Percentiles rank a stretch among this genome's conserved stretches.
Evolutionary conservation across 2,888 invertebrate genomes (phyloP).

Genomic region (Drosophila macrospina): DNA sequence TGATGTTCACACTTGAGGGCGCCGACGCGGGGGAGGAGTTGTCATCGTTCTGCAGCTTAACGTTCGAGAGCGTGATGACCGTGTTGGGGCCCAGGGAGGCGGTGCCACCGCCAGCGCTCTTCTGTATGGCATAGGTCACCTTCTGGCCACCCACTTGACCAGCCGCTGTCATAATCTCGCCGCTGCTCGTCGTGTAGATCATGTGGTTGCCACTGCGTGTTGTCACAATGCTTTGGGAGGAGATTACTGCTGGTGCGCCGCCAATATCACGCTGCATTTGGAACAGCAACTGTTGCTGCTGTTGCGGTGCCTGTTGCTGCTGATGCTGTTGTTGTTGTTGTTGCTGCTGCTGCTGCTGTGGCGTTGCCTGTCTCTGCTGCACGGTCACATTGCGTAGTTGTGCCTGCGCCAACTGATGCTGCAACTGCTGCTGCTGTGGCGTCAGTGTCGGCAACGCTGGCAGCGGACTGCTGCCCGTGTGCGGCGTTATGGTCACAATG

Average conservation of each 20-base stretch:
- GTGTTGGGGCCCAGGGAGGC: conserved; percentile 77
- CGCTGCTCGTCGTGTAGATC: conserved; percentile 81
- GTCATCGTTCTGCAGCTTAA: conserved; percentile 81
- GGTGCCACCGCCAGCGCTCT: conserved; percentile 57
- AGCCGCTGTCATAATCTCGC: conserved; percentile 71
- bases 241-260: conserved; percentile 58
- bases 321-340: conserved; percentile 55
- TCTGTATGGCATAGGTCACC: conserved; percentile 80
- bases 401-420: conserved; percentile 71
- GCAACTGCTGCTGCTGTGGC: conserved; percentile 74
- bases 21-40: conserved; percentile 42
- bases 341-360: conserved; percentile 63
- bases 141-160: conserved; percentile 73
- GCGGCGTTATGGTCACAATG: conserved; percentile 68
- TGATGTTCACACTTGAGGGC: conserved; percentile 76
- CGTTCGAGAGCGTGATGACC: conserved; percentile 82
- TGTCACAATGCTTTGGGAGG: conserved; percentile 53
- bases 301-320: conserved; percentile 55
- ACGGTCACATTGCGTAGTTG: conserved; percentile 81
- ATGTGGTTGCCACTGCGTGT: conserved; percentile 82
- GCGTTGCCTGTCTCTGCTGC: conserved; percentile 71
- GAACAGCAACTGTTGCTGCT: conserved; percentile 74
- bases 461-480: conserved; percentile 65
- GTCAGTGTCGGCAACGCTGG: conserved; percentile 65
- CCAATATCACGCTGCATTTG: conserved; percentile 81